Conservation (phyloP, 1,140 invertebrate species). For the Episyrphus balteatus region DNA sequence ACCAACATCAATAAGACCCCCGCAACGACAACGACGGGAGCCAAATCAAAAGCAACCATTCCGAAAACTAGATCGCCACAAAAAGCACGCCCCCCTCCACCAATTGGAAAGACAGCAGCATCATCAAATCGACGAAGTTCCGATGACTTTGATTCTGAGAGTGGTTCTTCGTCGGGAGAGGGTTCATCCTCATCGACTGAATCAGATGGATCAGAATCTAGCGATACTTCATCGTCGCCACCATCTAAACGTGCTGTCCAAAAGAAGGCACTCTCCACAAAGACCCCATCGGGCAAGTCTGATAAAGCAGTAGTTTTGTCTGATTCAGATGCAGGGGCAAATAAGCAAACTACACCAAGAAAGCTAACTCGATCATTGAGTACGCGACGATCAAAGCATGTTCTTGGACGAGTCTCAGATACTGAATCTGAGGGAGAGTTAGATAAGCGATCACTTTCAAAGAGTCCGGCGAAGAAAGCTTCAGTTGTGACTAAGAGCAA, state of each 20-base stretch:
- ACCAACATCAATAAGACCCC: too few species aligned
- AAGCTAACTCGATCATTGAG: conserved; percentile 45
- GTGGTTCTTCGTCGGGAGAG: conserved; percentile 7
- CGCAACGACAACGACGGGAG: conserved; percentile 12
- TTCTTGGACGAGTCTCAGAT: conserved; percentile 37
- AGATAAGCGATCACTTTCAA: conserved; percentile 43
- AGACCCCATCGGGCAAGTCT: conserved; percentile 17
- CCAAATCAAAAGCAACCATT: neutral
- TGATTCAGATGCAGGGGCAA: conserved; percentile 34
- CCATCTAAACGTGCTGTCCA: conserved; percentile 16
- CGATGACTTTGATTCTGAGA: conserved; percentile 26
- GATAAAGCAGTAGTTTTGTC: conserved; percentile 15
- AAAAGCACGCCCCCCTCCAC: neutral
- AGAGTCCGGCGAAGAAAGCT: conserved; percentile 51
- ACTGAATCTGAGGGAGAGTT: conserved; percentile 38
- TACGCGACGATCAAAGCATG: conserved; percentile 44
- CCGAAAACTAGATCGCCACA: neutral
- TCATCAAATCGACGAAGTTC: conserved; percentile 18
- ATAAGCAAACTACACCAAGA: conserved; percentile 23
- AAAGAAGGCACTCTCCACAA: conserved; percentile 14
- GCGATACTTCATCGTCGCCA: conserved; percentile 8
- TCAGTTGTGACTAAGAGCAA: conserved; percentile 8
- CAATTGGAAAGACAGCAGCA: conserved; percentile 12
- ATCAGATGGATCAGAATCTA: conserved; percentile 5
- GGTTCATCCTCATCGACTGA: conserved; percentile 8